phyloP scores from a whole-genome alignment of 2,888 invertebrate species.

The Lysandra coridon region DNA sequence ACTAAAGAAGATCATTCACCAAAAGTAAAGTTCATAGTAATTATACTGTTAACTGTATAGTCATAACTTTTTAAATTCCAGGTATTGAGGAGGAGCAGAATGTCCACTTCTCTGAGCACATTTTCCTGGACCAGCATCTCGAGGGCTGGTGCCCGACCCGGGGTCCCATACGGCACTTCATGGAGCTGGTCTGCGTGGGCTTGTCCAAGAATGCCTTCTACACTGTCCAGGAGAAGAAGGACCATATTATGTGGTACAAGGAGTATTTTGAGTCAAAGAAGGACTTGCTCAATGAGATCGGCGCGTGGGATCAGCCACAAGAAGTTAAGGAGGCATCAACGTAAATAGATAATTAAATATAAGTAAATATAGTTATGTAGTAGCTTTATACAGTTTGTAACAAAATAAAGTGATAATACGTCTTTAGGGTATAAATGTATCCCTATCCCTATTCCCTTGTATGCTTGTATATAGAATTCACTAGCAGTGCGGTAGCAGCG shows the following conservation, averaged over 20 bases:
- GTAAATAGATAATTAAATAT: slow-evolving; percentile 36
- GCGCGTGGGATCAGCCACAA: slow-evolving; percentile 73
- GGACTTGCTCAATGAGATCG: slow-evolving; percentile 84
- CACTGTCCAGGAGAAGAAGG: slow-evolving; percentile 91
- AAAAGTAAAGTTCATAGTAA: too few relatives aligned
- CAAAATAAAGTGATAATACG: too few relatives aligned
- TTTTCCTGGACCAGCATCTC: slow-evolving; percentile 93
- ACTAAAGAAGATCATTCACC: too few relatives aligned
- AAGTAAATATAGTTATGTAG: background rate
- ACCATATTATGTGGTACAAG: slow-evolving; percentile 94
- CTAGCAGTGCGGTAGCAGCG: too few relatives aligned
- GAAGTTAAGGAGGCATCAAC: slow-evolving; percentile 45
- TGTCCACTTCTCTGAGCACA: slow-evolving; percentile 94
- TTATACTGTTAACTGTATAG: too few relatives aligned
- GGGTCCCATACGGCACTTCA: slow-evolving; percentile 97
- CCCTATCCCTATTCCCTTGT: too few relatives aligned
- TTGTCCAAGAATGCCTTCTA: slow-evolving; percentile 96
- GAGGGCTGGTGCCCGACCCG: slow-evolving; percentile 93
- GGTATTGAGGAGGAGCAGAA: slow-evolving; percentile 84
- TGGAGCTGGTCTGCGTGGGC: slow-evolving; percentile 97
- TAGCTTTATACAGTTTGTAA: background rate
- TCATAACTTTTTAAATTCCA: slow-evolving; percentile 49
- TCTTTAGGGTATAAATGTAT: too few relatives aligned
- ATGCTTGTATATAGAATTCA: too few relatives aligned
- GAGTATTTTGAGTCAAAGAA: slow-evolving; percentile 93